A percentile compares a stretch with the other conserved stretches of the same genome.
Evolutionary conservation across 92 coral and sea anemone species (phyloP).

Genomic region (Zoanthus sociatus): DNA sequence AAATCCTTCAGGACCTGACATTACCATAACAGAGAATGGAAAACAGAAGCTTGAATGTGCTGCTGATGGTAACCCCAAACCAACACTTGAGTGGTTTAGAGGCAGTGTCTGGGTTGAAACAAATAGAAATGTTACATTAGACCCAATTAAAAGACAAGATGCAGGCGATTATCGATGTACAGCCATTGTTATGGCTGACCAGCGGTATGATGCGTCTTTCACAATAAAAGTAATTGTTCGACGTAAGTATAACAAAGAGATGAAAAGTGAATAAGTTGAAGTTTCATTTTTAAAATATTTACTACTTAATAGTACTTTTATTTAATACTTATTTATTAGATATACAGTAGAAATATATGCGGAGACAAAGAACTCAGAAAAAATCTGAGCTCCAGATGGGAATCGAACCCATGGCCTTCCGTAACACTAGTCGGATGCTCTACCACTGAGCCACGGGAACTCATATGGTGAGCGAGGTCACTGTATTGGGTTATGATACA

Average conservation of each 20-base stretch:
- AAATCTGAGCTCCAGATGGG: too few relatives aligned
- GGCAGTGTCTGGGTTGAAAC: neutral
- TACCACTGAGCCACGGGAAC: too few relatives aligned
- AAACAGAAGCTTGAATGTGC: neutral
- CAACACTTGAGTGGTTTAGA: conserved; percentile 17
- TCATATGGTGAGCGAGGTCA: too few relatives aligned
- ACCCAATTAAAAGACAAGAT: neutral
- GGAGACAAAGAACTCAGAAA: too few relatives aligned
- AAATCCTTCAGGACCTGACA: neutral
- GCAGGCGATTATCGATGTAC: neutral
- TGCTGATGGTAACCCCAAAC: conserved; percentile 39
- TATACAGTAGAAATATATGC: too few relatives aligned
- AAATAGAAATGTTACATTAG: conserved; percentile 16
- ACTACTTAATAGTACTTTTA: too few relatives aligned
- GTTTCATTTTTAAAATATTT: too few relatives aligned
- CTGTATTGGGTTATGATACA: too few relatives aligned
- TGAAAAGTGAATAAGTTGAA: too few relatives aligned
- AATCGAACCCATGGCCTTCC: too few relatives aligned
- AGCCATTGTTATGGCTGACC: conserved; percentile 11
- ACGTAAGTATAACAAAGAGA: neutral
- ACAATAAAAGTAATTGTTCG: conserved; percentile 2
- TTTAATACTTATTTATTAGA: too few relatives aligned
- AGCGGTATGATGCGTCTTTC: neutral
- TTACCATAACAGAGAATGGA: neutral
- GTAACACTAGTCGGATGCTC: too few relatives aligned